These are phyloP conservation scores for Sander vitreus DNA, from an alignment of 2,113 vertebrate genomes.

Conservation along the genomic window DNA sequence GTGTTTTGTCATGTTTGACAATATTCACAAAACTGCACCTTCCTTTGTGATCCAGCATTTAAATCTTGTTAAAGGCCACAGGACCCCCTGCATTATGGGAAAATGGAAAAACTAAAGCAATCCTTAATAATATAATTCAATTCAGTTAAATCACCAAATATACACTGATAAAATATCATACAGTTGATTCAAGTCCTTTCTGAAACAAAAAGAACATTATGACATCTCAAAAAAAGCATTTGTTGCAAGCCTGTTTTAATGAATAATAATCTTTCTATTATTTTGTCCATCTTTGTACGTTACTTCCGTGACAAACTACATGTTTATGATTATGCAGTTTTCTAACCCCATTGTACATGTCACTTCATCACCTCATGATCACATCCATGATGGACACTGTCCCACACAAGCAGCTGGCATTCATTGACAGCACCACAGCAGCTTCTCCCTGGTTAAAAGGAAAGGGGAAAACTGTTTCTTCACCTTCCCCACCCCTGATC, in stretches of 20 bases:
- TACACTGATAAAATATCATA: background rate
- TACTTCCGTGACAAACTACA: background rate
- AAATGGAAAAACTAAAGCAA: background rate
- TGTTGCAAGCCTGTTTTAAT: background rate
- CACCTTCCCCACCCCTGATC: background rate
- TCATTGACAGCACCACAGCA: too few species aligned
- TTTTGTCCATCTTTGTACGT: too few species aligned
- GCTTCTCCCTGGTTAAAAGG: background rate
- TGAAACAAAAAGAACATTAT: background rate
- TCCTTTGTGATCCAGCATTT: background rate
- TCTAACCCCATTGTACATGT: background rate
- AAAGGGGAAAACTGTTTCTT: too few species aligned
- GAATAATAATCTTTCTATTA: background rate
- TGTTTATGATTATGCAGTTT: background rate
- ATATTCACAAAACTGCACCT: background rate
- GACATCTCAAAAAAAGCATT: background rate
- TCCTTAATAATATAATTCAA: background rate
- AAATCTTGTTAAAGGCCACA: background rate
- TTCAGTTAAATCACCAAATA: background rate
- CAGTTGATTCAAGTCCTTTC: background rate
- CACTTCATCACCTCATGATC: background rate
- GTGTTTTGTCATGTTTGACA: background rate
- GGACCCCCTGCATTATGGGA: background rate
- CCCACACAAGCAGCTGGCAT: background rate
- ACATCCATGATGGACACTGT: background rate